Percentiles rank a stretch among this genome's conserved stretches.
Conservation (phyloP, 1,140 invertebrate genomes). For the Euborellia annulipes region DNA sequence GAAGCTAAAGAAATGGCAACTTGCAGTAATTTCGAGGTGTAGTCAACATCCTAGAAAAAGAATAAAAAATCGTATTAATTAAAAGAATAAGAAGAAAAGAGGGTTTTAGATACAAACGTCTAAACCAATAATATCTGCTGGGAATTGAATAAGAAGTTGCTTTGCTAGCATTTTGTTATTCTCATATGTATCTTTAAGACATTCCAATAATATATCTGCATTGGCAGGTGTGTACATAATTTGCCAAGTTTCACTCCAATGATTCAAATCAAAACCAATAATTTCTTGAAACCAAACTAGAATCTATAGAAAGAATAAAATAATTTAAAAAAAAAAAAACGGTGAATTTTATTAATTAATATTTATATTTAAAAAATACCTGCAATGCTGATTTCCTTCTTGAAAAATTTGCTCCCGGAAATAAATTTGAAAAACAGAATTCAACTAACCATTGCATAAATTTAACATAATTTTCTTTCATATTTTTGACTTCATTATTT, state of each 20-base stretch:
- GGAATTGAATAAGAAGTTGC: conserved; percentile 25
- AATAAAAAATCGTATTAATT: conserved; percentile 16
- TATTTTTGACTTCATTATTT: conserved; percentile 15
- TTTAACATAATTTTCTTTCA: conserved; percentile 16
- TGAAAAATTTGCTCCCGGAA: conserved; percentile 51
- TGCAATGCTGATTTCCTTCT: conserved; percentile 45
- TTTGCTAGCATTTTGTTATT: conserved; percentile 29
- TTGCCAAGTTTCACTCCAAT: background rate
- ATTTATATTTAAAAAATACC: conserved; percentile 26
- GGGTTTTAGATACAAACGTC: conserved; percentile 13
- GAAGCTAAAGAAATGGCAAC: conserved; percentile 40
- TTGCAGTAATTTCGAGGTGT: conserved; percentile 27
- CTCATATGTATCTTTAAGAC: conserved; percentile 32
- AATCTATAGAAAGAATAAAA: conserved; percentile 25
- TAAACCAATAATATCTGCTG: conserved; percentile 12
- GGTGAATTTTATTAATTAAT: conserved; percentile 11
- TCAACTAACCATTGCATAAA: conserved; percentile 34
- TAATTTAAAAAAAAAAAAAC: conserved; percentile 1
- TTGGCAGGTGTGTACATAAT: conserved; percentile 1
- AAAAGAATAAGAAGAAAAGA: background rate
- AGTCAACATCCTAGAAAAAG: conserved; percentile 24
- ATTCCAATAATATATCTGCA: conserved; percentile 19
- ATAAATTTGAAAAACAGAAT: conserved; percentile 39
- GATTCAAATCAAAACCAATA: conserved; percentile 1
- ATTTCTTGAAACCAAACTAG: conserved; percentile 19